Base-by-base conservation (phyloP, 2,888 invertebrate species). In the Pherbina coryleti region DNA sequence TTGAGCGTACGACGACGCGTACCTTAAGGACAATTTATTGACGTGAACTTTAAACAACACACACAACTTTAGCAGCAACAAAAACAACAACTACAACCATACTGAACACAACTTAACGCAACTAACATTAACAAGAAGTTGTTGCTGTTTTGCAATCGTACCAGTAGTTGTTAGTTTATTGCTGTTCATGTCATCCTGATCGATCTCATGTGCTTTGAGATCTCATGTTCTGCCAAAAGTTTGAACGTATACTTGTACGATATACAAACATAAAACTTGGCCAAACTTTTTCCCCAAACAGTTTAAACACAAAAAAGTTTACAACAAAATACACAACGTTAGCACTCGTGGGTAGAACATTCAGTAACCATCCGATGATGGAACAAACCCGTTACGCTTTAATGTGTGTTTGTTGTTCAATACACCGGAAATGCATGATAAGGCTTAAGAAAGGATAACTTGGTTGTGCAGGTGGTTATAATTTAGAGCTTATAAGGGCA, bases 341-440 rank as follows among this genome's bases (percentile, higher is more conserved):
- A 28, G 44, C 69, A 69, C 44, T 44, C 44, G 44, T 44, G 44
- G 14, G 44, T 44, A 7, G 44, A 44, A 44, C 11, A 44, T 44
- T 44, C 14, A 31, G 11, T 14, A 11, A 14, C 11, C 14, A 44
- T 44, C 44, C 14, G 14, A 44, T 14, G 44, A 44, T 44, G 44
- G 44, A 1, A 55, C 17, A 55, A n/a, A 55, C 9, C 19, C 25
- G 31, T 14, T n/a, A 64, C 9, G 8, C n/a, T 25, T 64, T 34
- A 64, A 64, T 31, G 31, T 64, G 49, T 74, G 72, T 78, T 44
- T 77, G 74, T 76, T 76, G 76, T 67, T 75, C 79, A 80, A 83
- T 84, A 85, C 82, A 82, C 82, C 84, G 82, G 85, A 85, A 83
- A 82, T 81, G 79, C 79, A 81, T 81, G 85, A 86, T 84, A 85